Conservation (phyloP, 1,140 invertebrate species). For the Druon quercuslanigerum region DNA sequence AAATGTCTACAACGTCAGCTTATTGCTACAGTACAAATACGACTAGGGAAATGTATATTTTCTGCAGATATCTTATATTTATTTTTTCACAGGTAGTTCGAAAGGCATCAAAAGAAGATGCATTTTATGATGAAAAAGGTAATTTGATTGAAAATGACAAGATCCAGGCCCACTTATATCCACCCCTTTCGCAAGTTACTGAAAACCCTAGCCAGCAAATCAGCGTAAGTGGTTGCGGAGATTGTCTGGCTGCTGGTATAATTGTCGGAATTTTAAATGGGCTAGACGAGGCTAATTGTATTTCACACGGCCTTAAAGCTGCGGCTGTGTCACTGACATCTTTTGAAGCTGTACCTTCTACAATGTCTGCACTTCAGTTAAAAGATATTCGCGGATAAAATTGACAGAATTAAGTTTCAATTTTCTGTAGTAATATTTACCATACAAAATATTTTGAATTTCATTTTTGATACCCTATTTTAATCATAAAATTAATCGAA, state of each 20-base stretch:
- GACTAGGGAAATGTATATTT: not conserved
- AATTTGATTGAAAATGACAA: conserved; percentile 44
- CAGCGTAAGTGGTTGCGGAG: conserved; percentile 78
- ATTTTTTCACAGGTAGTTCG: conserved; percentile 58
- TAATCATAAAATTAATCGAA: too few species aligned
- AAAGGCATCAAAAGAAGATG: conserved; percentile 50
- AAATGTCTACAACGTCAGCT: too few species aligned
- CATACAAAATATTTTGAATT: too few species aligned
- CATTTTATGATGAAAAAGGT: conserved; percentile 57
- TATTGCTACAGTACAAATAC: too few species aligned
- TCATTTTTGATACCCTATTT: too few species aligned
- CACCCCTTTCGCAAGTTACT: conserved; percentile 39
- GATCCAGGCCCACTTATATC: conserved; percentile 63
- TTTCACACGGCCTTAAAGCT: conserved; percentile 72
- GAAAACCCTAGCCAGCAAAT: conserved; percentile 50
- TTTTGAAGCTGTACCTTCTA: conserved; percentile 70
- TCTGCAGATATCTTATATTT: conserved; percentile 14
- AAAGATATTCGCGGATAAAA: not conserved
- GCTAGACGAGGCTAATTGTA: conserved; percentile 68
- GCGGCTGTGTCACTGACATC: conserved; percentile 75
- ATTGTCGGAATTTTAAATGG: conserved; percentile 74
- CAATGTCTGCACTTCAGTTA: conserved; percentile 42
- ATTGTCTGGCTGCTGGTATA: conserved; percentile 75
- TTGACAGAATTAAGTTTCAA: not conserved
- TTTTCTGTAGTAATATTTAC: too few species aligned